Conservation (phyloP, 2,113 vertebrate species). For the Entomyzon cyanotis region DNA sequence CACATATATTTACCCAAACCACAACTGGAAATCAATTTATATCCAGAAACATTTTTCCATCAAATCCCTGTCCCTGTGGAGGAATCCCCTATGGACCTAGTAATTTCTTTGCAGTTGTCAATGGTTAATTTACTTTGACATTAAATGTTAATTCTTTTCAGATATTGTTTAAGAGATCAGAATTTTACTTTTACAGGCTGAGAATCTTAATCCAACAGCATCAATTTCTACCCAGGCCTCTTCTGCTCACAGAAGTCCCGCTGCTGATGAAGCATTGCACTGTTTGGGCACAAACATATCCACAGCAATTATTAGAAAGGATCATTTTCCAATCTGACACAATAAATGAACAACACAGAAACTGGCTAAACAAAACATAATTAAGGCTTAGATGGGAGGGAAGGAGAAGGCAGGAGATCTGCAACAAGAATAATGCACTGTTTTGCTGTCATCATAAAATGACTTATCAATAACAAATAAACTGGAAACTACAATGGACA, state of each 20-base stretch:
- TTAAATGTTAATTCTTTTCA: not conserved
- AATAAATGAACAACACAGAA: not conserved
- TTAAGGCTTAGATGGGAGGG: not conserved
- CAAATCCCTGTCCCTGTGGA: not conserved
- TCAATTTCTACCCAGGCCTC: not conserved
- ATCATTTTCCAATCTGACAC: not conserved
- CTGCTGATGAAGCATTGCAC: not conserved
- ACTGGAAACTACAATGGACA: not conserved
- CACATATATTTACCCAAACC: not conserved
- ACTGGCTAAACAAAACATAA: not conserved
- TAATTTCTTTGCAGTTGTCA: not conserved
- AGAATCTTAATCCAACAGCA: not conserved
- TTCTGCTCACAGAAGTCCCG: not conserved
- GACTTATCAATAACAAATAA: not conserved
- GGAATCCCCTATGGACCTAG: not conserved
- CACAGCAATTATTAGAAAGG: not conserved
- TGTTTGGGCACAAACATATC: not conserved
- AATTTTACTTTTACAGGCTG: not conserved
- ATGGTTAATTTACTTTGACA: not conserved
- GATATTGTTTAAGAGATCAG: not conserved
- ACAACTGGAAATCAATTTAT: not conserved
- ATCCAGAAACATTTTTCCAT: not conserved
- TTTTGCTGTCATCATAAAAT: not conserved
- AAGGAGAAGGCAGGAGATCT: not conserved
- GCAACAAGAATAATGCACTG: not conserved